Evolutionary conservation across 2,888 invertebrate species (phyloP), one percentile per base, ranked within the genome.

Genomic region (Trilocha varians): DNA sequence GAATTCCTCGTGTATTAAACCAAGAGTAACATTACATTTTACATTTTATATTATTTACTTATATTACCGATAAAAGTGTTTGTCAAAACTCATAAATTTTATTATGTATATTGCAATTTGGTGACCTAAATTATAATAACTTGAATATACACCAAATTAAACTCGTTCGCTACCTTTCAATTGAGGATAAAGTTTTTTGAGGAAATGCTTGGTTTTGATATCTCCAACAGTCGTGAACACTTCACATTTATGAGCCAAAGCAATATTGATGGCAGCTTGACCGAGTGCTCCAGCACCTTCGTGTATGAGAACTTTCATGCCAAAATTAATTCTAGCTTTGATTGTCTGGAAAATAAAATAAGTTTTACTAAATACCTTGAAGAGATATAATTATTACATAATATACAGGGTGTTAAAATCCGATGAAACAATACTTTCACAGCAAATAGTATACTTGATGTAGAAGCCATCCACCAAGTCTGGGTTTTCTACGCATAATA

Each of bases 211-310:
- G 51, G 78, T 78, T 15, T 43, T 43, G 2, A 50, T 5, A 33
- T 68, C 59, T 17, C 69, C 63, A 35, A 78, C 78, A 1, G 78
- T 75, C 0, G 73, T 57, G 40, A 73, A 78, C 1, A 78, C 72
- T 36, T 59, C 41, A 38, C 69, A 74, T 3, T 55, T 57, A 9
- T 49, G 39, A 0, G 67, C 67, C 5, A 79, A 50, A 0, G 70
- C 65, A 0, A 79, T 53, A 1, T 65, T 52, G 13, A 78, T 71
- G 0, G 59, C 45, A 0, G 80, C 79, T 48, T 78, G 79, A 0
- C 77, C 78, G 2, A 78, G 40, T 0, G 73, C 78, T 0, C 78
- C 78, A 0, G 73, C 42, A 0, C 58, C 62, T 36, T 57, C 62
- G 34, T 59, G 62, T 1, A 63, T 45, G 1, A 61, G 35, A 3